These are phyloP conservation scores for Rhopalosiphum padi DNA, from an alignment of 1,140 invertebrate genomes.

Conservation along the genomic window DNA sequence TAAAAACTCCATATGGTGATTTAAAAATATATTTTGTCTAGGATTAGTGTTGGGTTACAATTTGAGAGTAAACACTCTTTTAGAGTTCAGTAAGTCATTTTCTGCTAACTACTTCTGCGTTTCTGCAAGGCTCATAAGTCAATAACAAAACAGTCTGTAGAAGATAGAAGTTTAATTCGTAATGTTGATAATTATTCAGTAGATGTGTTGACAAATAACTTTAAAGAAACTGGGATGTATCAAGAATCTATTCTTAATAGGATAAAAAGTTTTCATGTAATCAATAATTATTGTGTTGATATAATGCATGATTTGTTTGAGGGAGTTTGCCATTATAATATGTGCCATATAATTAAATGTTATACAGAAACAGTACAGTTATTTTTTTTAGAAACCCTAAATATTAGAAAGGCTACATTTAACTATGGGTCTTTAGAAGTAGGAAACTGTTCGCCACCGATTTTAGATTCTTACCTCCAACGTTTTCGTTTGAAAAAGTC, in stretches of 20 bases:
- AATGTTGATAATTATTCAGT: not conserved
- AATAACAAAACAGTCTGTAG: not conserved
- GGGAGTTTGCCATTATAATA: not conserved
- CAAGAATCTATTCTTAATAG: not conserved
- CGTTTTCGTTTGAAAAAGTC: not conserved
- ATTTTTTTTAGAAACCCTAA: not conserved
- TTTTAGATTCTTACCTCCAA: not conserved
- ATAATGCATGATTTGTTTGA: not conserved
- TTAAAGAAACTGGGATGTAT: not conserved
- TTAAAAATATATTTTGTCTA: not conserved
- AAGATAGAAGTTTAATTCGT: not conserved
- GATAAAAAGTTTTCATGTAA: not conserved
- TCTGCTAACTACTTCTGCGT: not conserved
- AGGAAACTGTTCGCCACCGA: not conserved
- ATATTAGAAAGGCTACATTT: not conserved
- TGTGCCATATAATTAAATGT: not conserved
- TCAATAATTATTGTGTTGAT: not conserved
- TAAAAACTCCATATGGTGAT: not conserved
- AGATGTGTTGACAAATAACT: not conserved
- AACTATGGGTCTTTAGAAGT: not conserved
- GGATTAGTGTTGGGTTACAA: not conserved
- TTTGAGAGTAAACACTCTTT: not conserved
- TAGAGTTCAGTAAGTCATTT: slow-evolving; percentile 9
- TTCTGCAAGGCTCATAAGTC: not conserved
- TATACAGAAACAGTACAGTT: not conserved